A percentile compares a stretch with the other conserved stretches of the same genome.
Conservation (phyloP, 2,113 vertebrate species). For the Rhynchomys soricoides region DNA sequence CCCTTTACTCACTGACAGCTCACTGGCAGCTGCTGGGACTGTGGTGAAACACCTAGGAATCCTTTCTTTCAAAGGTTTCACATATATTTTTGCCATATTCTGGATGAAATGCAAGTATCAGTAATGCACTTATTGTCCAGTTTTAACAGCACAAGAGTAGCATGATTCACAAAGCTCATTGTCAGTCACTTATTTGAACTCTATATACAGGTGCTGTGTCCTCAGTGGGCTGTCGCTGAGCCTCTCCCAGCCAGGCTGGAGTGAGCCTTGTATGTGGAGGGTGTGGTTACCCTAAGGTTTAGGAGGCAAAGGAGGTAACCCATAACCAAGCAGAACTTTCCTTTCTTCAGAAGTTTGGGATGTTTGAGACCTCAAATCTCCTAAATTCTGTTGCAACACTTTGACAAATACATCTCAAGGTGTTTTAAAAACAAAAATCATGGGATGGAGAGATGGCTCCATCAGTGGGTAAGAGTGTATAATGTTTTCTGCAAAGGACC, state of each 20-base stretch:
- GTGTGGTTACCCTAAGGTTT: background rate
- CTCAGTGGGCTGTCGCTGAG: background rate
- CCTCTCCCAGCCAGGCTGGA: rapidly evolving
- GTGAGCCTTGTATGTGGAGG: background rate
- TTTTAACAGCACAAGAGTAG: background rate
- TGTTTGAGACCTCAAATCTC: background rate
- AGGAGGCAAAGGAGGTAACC: background rate
- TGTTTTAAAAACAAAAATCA: conserved; percentile 17
- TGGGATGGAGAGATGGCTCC: background rate
- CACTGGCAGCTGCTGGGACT: background rate
- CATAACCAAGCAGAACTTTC: background rate
- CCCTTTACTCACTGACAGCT: background rate
- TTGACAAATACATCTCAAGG: background rate
- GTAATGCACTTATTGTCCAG: background rate
- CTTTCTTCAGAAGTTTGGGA: background rate
- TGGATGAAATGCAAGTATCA: background rate
- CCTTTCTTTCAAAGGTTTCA: conserved; percentile 3
- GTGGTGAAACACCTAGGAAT: background rate
- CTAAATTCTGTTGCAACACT: background rate
- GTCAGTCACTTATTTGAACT: background rate
- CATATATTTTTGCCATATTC: background rate
- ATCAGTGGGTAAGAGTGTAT: background rate
- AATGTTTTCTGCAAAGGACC: background rate
- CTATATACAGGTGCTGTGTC: background rate
- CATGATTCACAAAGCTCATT: background rate